Base-by-base conservation (phyloP, 2,113 vertebrate genomes). In the Columba livia region DNA sequence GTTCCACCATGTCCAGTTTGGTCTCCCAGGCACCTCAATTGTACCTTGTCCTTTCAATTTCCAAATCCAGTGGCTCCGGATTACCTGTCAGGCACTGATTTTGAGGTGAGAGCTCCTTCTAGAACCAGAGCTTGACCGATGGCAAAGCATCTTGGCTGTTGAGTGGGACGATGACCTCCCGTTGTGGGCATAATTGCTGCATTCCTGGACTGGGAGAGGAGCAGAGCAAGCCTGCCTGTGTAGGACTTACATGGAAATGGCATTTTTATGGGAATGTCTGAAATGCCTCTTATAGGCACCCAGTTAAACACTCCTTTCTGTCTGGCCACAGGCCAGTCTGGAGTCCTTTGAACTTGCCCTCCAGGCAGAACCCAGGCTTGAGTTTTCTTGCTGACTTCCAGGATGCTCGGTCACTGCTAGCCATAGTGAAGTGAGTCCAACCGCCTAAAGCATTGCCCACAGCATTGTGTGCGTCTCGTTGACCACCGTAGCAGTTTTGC, bases 221-320 rank as follows among this genome's bases (percentile, higher is more conserved):
- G 88, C 3, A 0, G 48, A 94, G 65, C 79, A 72, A 85, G 88
- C 65, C 85, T 92, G 89, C 18, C 69, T 88, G 70, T 32, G 31
- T 88, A 57, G 69, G 90, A 92, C 93, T 93, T 96, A 90, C 21
- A 95, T 89, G 90, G 96, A 94, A 96, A 95, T 92, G 93, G 93
- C 83, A 93, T 96, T 96, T 95, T 96, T 93, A 95, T 91, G 94
- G 73, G 93, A 96, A 96, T 95, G 51, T 81, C 94, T 94, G 94
- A 96, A 90, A 96, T 96, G 90, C 73, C 38, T 87, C 65, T 61
- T 73, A 14, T 58, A 96, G 88, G 57, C 92, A 88, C 93, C 88
- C 95, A 18, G 53, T 90, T 67, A 83, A 94, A 93, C 69, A 84
- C 82, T 93, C 79, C 83, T 94, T 64, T 67, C 32, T 16, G 5